Evolutionary conservation across 35 echinoderm and acorn worm genomes (phyloP).

Genomic region (Holothuria glaberrima): DNA sequence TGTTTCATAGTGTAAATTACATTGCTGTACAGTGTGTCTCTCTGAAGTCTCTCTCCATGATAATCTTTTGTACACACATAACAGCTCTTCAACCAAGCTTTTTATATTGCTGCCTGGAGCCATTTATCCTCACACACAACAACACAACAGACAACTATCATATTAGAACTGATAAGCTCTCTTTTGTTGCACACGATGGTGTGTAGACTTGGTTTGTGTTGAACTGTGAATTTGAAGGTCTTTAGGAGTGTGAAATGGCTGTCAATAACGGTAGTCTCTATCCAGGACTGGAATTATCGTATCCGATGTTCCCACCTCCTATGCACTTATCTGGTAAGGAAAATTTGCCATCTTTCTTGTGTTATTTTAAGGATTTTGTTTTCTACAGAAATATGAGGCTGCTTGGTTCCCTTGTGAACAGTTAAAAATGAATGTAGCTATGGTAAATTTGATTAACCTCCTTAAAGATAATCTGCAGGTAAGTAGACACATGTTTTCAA

Average conservation of each 20-base stretch:
- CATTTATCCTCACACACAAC: slow-evolving; percentile 40
- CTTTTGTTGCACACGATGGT: slow-evolving; percentile 52
- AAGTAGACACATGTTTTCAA: slow-evolving; percentile 56
- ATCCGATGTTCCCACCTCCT: slow-evolving; percentile 80
- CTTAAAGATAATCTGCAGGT: slow-evolving; percentile 27
- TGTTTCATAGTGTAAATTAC: slow-evolving; percentile 46
- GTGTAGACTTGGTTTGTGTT: slow-evolving; percentile 40
- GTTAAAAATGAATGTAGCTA: slow-evolving; percentile 23
- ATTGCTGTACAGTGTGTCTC: slow-evolving; percentile 34
- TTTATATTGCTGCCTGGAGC: slow-evolving; percentile 50
- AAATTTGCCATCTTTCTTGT: background rate
- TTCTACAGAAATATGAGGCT: slow-evolving; percentile 3
- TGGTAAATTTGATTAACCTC: slow-evolving; percentile 37
- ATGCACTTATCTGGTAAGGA: slow-evolving; percentile 84
- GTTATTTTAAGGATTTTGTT: slow-evolving; percentile 1
- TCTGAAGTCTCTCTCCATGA: slow-evolving; percentile 25
- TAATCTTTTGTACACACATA: slow-evolving; percentile 55
- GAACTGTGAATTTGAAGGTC: slow-evolving; percentile 53
- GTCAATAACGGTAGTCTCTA: slow-evolving; percentile 94
- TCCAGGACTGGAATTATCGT: slow-evolving; percentile 79
- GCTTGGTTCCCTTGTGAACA: background rate
- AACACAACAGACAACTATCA: slow-evolving; percentile 50
- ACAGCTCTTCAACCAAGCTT: slow-evolving; percentile 47
- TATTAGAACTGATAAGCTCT: slow-evolving; percentile 46
- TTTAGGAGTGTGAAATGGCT: slow-evolving; percentile 74